Conservation (phyloP, 1,140 invertebrate genomes). For the Drosophila nebulosa region DNA sequence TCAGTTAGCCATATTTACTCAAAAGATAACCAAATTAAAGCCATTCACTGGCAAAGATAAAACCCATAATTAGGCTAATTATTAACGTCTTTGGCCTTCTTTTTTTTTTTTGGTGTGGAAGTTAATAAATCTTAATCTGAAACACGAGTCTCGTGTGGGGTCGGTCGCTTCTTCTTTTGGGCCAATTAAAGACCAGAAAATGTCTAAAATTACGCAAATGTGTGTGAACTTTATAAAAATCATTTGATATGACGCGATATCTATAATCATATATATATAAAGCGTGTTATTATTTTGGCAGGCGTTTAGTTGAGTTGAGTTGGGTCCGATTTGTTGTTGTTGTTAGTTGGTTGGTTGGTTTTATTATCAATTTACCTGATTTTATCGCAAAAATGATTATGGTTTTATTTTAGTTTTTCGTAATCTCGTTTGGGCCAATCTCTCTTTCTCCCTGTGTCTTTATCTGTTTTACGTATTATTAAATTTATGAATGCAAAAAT, state of each 20-base stretch:
- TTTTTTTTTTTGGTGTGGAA: not conserved
- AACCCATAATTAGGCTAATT: not conserved
- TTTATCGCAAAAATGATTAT: not conserved
- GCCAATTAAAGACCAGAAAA: constrained; percentile 20
- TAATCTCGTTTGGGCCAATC: not conserved
- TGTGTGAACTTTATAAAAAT: not conserved
- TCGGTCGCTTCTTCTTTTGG: not conserved
- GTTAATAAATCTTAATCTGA: not conserved
- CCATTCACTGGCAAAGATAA: not conserved
- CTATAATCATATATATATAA: not conserved
- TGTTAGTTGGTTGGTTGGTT: not conserved
- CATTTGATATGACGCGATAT: not conserved
- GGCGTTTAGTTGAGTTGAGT: constrained; percentile 3
- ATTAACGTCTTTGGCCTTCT: not conserved
- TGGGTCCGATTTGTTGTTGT: no score
- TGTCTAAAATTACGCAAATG: constrained; percentile 4
- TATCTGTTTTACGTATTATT: constrained; percentile 10
- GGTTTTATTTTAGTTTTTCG: not conserved
- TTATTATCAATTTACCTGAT: not conserved
- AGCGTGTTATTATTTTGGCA: constrained; percentile 32
- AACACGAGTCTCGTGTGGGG: constrained; percentile 4
- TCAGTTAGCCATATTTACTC: not conserved
- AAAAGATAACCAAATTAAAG: not conserved
- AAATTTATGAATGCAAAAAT: constrained; percentile 30
- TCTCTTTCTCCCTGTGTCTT: not conserved